Evolutionary conservation across 2,888 invertebrate genomes (phyloP).

Genomic region (Minunthozetes semirufus): DNA sequence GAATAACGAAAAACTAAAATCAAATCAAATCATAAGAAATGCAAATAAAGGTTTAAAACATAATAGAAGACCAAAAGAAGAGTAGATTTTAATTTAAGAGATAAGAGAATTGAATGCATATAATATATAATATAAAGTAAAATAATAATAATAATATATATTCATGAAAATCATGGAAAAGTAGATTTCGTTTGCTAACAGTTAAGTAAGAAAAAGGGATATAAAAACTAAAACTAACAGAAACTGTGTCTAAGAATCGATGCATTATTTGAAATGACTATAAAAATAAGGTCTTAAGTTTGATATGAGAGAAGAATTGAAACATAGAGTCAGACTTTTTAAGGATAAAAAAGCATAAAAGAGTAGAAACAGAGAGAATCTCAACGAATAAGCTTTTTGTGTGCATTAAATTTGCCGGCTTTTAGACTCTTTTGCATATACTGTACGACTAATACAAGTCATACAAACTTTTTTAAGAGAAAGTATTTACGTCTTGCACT

Average conservation of each 20-base stretch:
- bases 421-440: constrained; percentile 26
- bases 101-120: background rate
- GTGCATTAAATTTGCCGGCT: constrained; percentile 28
- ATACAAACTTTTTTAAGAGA: constrained; percentile 1
- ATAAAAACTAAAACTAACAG: background rate
- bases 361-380: background rate
- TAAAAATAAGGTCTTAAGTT: constrained; percentile 21
- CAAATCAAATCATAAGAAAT: background rate
- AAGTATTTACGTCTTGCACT: constrained; percentile 14
- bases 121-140: too few relatives aligned
- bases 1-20: too few relatives aligned
- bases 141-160: too few relatives aligned
- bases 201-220: background rate
- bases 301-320: constrained; percentile 15
- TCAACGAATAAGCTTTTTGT: background rate
- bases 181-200: background rate
- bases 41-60: constrained; percentile 14
- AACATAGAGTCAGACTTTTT: background rate
- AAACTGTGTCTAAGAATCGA: background rate
- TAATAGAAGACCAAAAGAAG: constrained; percentile 1
- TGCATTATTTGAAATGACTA: background rate
- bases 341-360: background rate
- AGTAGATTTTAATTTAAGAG: constrained; percentile 8
- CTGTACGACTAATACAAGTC: background rate
- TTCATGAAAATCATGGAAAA: background rate